These are phyloP conservation scores for Dendrolimus pini DNA, from an alignment of 2,888 invertebrate genomes.

Conservation along the genomic window DNA sequence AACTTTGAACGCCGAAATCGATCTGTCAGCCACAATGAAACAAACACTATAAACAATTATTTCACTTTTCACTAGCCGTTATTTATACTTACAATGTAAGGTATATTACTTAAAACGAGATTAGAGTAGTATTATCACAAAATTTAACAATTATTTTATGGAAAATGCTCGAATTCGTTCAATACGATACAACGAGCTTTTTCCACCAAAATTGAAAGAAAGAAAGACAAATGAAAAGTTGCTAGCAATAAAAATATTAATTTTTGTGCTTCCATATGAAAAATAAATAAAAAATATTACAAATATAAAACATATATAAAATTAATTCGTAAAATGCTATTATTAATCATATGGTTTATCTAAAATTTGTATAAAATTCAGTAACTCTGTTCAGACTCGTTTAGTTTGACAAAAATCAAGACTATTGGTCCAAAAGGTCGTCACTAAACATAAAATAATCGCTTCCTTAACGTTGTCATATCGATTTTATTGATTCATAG, in stretches of 20 bases:
- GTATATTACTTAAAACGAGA: slow-evolving; percentile 16
- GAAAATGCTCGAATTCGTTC: slow-evolving; percentile 36
- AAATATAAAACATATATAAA: no score
- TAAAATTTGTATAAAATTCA: no score
- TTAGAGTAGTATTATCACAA: slow-evolving; percentile 31
- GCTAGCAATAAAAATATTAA: slow-evolving; percentile 16
- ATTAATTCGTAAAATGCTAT: no score
- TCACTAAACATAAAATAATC: no score
- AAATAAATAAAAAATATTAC: no score
- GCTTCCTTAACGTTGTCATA: no score
- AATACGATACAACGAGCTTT: slow-evolving; percentile 36
- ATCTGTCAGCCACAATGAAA: slow-evolving; percentile 41
- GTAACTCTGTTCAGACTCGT: no score
- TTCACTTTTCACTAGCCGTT: slow-evolving; percentile 4
- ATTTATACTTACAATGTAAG: slow-evolving; percentile 7
- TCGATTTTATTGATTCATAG: no score
- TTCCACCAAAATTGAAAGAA: slow-evolving; percentile 41
- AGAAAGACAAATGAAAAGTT: slow-evolving; percentile 23
- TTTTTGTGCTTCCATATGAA: no score
- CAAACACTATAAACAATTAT: slow-evolving; percentile 10
- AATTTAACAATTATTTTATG: slow-evolving; percentile 21
- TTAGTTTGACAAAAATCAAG: no score
- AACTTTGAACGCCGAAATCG: slow-evolving; percentile 56
- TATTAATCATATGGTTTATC: no score
- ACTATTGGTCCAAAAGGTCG: no score